These are phyloP conservation scores for Peucedramus taeniatus DNA, from an alignment of 2,113 vertebrate species.

Conservation along the genomic window DNA sequence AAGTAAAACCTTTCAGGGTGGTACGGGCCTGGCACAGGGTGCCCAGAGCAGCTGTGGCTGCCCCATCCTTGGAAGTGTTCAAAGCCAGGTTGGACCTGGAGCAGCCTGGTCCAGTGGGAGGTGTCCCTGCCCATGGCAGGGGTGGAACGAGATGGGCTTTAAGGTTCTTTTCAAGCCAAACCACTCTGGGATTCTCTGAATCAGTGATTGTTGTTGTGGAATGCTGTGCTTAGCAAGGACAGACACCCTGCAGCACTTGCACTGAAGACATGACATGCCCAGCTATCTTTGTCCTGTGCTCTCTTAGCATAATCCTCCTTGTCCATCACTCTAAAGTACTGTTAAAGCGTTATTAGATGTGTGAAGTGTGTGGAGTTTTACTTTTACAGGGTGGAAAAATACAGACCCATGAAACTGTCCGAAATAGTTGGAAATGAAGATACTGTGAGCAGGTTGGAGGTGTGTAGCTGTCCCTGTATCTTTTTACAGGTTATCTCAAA, in stretches of 20 bases:
- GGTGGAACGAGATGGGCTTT: fast-evolving
- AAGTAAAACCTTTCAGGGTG: not conserved
- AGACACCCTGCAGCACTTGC: not conserved
- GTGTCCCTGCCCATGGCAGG: not conserved
- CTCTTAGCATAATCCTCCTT: not conserved
- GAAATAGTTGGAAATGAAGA: conserved; percentile 95
- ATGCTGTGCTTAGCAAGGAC: not conserved
- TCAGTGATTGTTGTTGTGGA: fast-evolving
- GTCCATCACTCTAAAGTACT: not conserved
- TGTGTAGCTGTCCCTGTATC: not conserved
- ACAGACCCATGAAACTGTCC: conserved; percentile 84
- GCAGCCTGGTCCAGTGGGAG: fast-evolving
- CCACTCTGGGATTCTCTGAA: not conserved
- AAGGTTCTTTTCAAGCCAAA: not conserved
- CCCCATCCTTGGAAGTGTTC: not conserved
- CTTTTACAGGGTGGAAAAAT: conserved; percentile 91
- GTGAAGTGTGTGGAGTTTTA: not conserved
- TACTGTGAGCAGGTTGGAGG: conserved; percentile 91
- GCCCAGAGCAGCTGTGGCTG: not conserved
- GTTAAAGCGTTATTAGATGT: fast-evolving
- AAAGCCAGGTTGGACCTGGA: not conserved
- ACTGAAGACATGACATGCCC: too few relatives aligned
- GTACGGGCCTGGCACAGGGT: fast-evolving
- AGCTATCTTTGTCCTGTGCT: fast-evolving
- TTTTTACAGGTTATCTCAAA: not conserved